Base-by-base conservation (phyloP, 2,797 vertebrate genomes). In the Chaetodon trifasciatus region DNA sequence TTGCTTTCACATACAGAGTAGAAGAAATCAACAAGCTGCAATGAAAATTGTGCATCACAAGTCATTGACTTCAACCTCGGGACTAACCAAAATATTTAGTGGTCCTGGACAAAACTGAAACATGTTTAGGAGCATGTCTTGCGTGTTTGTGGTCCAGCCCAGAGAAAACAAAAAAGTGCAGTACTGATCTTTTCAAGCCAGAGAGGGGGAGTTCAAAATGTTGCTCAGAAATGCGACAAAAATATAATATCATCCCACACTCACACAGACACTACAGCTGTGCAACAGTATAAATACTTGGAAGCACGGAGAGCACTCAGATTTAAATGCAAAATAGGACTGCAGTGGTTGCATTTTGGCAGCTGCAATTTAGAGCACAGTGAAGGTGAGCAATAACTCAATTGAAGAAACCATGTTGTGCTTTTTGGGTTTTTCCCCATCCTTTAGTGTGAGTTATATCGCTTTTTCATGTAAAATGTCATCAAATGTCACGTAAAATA, bases 1-100 rank as follows among this genome's bases (percentile, higher is more conserved):
- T 86, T 74, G 70, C 79, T 82, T 87, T 82, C 44, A 85, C 70
- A 81, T 37, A 87, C 64, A 57, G 44, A 84, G 44, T 62, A 37
- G 60, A 75, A 53, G 35, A 79, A 82, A 64, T 77, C 68, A 79
- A 81, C 58, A 82, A 78, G 61, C 66, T 78, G 40, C 52, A 78
- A 78, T 19, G 56, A 42, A 56, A 78, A 84, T 47, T 83, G 76
- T 68, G 81, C 40, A 83, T 10, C 76, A 46, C 24, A 81, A 74
- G 46, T 4, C 28, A 2, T 4, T 32, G 28, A 32, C 28, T 86
- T 85, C 37, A 69, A 78, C 77, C 79, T 70, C 57, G 62, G 64
- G 78, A 83, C 53, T 46, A 66, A 72, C 57, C 57, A 28, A 70
- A 52, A 69, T 67, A 62, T 37, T 82, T 76, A 46, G 58, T 78